A percentile compares a stretch with the other conserved stretches of the same genome.
These are phyloP conservation scores for Orussus abietinus DNA, from an alignment of 1,140 invertebrate genomes.

Conservation along the genomic window DNA sequence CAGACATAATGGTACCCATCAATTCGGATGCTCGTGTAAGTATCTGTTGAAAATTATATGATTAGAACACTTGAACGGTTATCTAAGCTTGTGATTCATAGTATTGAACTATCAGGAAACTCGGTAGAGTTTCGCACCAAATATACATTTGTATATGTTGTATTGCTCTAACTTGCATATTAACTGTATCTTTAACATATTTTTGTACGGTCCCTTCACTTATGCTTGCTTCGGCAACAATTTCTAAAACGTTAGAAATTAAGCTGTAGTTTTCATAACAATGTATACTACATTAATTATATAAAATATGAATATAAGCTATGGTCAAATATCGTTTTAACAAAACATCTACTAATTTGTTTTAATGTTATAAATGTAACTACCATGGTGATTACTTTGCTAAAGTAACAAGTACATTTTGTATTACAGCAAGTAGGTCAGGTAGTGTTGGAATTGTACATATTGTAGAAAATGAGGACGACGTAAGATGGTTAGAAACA, in stretches of 20 bases:
- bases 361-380: too few species aligned
- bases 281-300: too few species aligned
- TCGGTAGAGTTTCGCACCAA: too few species aligned
- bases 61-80: background rate
- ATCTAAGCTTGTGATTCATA: background rate
- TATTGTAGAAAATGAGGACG: constrained; percentile 58
- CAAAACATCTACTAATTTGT: too few species aligned
- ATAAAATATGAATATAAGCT: too few species aligned
- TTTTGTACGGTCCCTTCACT: too few species aligned
- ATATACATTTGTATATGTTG: constrained; percentile 10
- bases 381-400: too few species aligned
- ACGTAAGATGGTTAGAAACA: constrained; percentile 70
- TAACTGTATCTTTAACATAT: constrained; percentile 5
- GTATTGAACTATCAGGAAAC: constrained; percentile 7
- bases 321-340: too few species aligned
- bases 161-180: constrained; percentile 6
- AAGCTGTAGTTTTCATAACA: too few species aligned
- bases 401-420: too few species aligned
- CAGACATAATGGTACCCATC: constrained; percentile 86
- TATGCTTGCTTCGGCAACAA: too few species aligned
- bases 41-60: constrained; percentile 25
- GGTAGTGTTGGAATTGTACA: constrained; percentile 86
- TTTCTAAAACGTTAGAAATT: too few species aligned
- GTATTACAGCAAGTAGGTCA: constrained; percentile 56
- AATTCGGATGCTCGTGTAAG: constrained; percentile 87